A percentile compares a stretch with the other conserved stretches of the same genome.
Conservation (phyloP, 1,140 invertebrate genomes). For the Arctopsyche grandis region DNA sequence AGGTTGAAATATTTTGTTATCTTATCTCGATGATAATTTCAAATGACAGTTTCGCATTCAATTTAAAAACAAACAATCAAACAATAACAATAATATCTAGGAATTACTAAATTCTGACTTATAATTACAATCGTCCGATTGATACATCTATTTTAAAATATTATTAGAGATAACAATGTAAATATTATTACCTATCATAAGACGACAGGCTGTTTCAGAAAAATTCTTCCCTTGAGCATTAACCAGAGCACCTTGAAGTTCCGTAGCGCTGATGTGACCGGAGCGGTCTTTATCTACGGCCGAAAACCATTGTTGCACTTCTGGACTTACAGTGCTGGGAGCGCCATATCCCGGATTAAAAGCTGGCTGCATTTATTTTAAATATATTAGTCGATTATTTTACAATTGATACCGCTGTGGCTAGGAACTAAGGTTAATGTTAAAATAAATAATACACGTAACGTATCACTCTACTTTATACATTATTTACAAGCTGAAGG, state of each 20-base stretch:
- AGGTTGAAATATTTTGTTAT: too few relatives aligned
- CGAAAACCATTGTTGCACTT: conserved; percentile 84
- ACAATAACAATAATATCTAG: too few relatives aligned
- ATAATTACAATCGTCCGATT: too few relatives aligned
- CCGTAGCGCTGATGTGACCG: conserved; percentile 81
- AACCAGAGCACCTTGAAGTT: conserved; percentile 84
- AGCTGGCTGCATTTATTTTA: conserved; percentile 29
- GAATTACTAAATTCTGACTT: too few relatives aligned
- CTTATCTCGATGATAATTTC: too few relatives aligned
- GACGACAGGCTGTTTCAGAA: conserved; percentile 82
- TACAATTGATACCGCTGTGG: background rate
- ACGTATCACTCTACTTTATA: conserved; percentile 26
- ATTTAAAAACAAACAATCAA: too few relatives aligned
- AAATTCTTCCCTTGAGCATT: conserved; percentile 89
- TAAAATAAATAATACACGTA: conserved; percentile 13
- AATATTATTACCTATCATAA: conserved; percentile 82
- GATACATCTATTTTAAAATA: too few relatives aligned
- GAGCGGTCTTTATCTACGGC: conserved; percentile 84
- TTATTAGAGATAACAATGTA: too few relatives aligned
- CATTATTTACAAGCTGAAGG: conserved; percentile 45
- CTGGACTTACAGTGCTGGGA: conserved; percentile 65
- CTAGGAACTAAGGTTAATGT: conserved; percentile 35
- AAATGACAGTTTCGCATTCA: too few relatives aligned
- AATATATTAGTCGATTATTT: conserved; percentile 22
- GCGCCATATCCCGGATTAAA: conserved; percentile 49